phyloP scores from a whole-genome alignment of 1,140 invertebrate species.

The Bombus difficillimus region DNA sequence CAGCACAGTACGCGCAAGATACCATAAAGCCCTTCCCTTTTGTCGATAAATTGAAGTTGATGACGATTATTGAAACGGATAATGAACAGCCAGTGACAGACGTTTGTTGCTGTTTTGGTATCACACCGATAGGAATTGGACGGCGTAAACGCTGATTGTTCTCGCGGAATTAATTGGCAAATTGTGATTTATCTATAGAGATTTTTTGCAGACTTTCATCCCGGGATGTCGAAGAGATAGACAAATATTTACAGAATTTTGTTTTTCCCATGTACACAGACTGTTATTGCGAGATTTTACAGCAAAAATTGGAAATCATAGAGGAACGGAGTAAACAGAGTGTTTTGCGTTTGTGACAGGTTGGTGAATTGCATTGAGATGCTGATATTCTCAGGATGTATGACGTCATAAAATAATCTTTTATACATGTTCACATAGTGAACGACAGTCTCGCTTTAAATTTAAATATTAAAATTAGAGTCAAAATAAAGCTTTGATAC shows the following conservation, averaged over 20 bases:
- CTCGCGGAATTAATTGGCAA: background rate
- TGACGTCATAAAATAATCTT: background rate
- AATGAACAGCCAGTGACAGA: background rate
- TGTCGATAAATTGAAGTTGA: background rate
- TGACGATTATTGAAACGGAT: background rate
- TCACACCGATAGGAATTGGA: background rate
- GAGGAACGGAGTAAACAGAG: background rate
- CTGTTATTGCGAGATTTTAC: slow-evolving; percentile 9
- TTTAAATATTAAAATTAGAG: too few species aligned
- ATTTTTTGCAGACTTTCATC: background rate
- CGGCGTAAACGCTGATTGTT: background rate
- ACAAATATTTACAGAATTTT: background rate
- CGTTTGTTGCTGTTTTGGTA: background rate
- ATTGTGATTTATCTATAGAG: background rate
- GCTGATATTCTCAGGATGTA: background rate
- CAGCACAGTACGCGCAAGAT: background rate
- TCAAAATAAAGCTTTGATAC: too few species aligned
- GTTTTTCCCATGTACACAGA: background rate
- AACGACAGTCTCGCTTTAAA: background rate
- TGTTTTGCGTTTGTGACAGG: background rate
- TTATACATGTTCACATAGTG: too few species aligned
- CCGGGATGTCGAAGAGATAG: background rate
- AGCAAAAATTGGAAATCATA: background rate
- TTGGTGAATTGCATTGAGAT: background rate
- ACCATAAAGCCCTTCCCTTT: too few species aligned